These are phyloP conservation scores for Drosophila sechellia DNA, from an alignment of 1,140 invertebrate genomes.

Conservation along the genomic window DNA sequence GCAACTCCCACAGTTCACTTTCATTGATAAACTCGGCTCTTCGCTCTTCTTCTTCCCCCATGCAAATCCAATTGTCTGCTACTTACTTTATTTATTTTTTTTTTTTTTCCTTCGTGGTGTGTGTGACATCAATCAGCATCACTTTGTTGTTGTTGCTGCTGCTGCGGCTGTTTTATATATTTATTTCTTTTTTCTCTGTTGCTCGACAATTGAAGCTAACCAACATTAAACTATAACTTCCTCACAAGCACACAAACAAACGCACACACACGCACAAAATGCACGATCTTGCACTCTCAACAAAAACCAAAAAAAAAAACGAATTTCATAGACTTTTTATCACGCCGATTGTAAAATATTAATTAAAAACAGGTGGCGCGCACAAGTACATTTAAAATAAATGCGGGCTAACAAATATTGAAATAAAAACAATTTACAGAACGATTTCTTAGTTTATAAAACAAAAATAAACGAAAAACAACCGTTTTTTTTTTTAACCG, in stretches of 20 bases:
- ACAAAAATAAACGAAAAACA: background rate
- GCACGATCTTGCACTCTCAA: constrained; percentile 28
- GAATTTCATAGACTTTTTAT: background rate
- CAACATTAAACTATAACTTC: constrained; percentile 78
- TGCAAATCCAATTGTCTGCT: constrained; percentile 48
- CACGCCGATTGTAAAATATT: background rate
- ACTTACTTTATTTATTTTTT: constrained; percentile 30
- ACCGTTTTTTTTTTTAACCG: background rate
- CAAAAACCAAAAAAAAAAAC: constrained; percentile 23
- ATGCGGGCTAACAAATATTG: background rate
- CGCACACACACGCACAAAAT: background rate
- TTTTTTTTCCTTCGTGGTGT: background rate
- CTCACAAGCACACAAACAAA: constrained; percentile 51
- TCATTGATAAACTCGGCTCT: constrained; percentile 48
- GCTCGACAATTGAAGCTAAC: constrained; percentile 74
- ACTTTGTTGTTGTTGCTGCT: constrained; percentile 18
- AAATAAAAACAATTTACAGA: background rate
- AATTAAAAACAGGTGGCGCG: background rate
- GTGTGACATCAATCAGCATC: constrained; percentile 46
- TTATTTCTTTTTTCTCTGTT: constrained; percentile 17
- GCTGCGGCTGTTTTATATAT: constrained; percentile 27
- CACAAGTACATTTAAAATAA: background rate
- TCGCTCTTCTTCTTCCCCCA: constrained; percentile 19
- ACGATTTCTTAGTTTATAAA: background rate
- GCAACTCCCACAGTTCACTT: constrained; percentile 41